Percentiles rank a stretch among this genome's conserved stretches.
Conservation (phyloP, 2,113 vertebrate species). For the Chinchilla lanigera region DNA sequence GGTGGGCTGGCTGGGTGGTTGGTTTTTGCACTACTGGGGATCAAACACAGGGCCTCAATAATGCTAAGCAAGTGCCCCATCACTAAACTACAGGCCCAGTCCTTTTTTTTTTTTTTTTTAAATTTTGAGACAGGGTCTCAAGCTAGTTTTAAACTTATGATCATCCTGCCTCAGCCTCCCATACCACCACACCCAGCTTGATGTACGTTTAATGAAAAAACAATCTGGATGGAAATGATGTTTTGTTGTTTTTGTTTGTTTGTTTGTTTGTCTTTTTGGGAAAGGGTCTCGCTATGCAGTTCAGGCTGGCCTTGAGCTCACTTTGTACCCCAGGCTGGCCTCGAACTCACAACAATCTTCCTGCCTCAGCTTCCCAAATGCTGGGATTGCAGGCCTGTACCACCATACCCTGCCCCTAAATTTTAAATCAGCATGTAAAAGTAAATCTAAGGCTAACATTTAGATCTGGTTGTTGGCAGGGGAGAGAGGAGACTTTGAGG, state of each 20-base stretch:
- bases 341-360: no score
- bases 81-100: background rate
- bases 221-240: background rate
- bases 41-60: background rate
- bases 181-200: background rate
- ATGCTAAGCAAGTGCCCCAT: background rate
- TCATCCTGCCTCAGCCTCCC: background rate
- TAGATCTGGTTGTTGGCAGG: background rate
- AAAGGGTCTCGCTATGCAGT: no score
- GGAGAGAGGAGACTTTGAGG: accelerated
- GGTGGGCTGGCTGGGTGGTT: background rate
- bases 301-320: no score
- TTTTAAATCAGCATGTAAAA: background rate
- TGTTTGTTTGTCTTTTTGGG: no score
- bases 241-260: no score
- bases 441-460: background rate
- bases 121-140: background rate
- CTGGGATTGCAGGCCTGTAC: no score
- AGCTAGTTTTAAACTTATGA: background rate
- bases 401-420: background rate
- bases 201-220: background rate
- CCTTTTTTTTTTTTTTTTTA: background rate
- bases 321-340: no score
- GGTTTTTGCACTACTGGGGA: background rate
- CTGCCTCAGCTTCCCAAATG: no score